Evolutionary conservation across 2,113 vertebrate genomes (phyloP).

Genomic region (Grammomys dolichurus): DNA sequence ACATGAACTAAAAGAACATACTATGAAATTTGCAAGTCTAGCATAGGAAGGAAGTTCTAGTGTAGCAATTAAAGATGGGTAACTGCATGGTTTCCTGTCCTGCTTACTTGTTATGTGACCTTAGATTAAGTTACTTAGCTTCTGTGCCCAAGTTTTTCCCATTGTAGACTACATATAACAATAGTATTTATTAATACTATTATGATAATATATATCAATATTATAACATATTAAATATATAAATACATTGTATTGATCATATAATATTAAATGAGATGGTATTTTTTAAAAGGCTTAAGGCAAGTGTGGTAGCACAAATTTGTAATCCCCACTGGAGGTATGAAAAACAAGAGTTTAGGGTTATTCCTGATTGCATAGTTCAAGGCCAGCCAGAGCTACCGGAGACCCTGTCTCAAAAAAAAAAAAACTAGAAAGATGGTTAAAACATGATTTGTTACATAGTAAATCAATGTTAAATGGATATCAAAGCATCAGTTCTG

Average conservation of each 20-base stretch:
- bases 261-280: conserved; percentile 2
- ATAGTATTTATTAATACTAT: not conserved
- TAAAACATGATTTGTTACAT: conserved; percentile 1
- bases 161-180: not conserved
- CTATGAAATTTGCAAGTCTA: not conserved
- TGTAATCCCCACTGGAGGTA: not conserved
- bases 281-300: not conserved
- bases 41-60: not conserved
- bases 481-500: not conserved
- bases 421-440: conserved; percentile 3
- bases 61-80: not conserved
- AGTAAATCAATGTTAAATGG: not conserved
- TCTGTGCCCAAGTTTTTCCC: not conserved
- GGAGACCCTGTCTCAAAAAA: not conserved
- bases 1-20: not conserved
- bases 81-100: not conserved
- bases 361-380: not conserved
- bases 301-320: not conserved
- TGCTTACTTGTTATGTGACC: not conserved
- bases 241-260: no score
- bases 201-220: no score
- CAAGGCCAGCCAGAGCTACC: not conserved
- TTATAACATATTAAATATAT: no score
- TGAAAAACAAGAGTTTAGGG: not conserved
- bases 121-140: conserved; percentile 17